These are phyloP conservation scores for Leptinotarsa undecemlineata DNA, from an alignment of 1,140 invertebrate genomes.

Conservation along the genomic window DNA sequence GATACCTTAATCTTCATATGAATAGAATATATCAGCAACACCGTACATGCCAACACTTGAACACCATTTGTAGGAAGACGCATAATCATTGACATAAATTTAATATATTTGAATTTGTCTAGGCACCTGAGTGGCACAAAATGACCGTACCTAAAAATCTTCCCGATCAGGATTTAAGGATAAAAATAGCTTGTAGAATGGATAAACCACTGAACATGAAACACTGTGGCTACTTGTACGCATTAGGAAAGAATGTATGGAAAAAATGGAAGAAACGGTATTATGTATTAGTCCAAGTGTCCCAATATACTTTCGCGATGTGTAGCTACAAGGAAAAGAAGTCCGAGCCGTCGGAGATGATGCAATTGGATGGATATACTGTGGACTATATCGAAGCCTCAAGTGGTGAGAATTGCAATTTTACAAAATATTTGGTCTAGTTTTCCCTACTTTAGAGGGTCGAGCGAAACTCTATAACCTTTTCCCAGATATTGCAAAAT, in stretches of 20 bases:
- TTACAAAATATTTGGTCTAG: too few relatives aligned
- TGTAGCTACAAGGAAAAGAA: constrained; percentile 99
- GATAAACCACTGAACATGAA: constrained; percentile 99
- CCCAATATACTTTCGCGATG: constrained; percentile 99
- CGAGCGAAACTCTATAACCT: too few relatives aligned
- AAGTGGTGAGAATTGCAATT: constrained; percentile 63
- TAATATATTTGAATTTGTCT: constrained; percentile 38
- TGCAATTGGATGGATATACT: constrained; percentile 98
- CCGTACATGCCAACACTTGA: background rate
- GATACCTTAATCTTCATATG: too few relatives aligned
- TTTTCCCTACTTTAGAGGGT: too few relatives aligned
- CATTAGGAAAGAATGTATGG: constrained; percentile 96
- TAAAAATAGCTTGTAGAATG: constrained; percentile 97
- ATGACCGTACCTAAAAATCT: constrained; percentile 95
- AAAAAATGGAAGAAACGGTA: constrained; percentile 99
- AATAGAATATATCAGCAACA: too few relatives aligned
- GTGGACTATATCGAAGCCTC: constrained; percentile 98
- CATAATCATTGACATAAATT: background rate
- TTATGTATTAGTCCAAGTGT: constrained; percentile 98
- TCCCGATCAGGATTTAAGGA: constrained; percentile 92
- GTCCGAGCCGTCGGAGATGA: constrained; percentile 98
- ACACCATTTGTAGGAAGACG: constrained; percentile 10
- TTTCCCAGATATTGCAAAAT: too few relatives aligned
- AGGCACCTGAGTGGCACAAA: constrained; percentile 96
- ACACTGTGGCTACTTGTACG: constrained; percentile 90